Percentiles rank a stretch among this genome's conserved stretches.
phyloP scores from a whole-genome alignment of 1,140 invertebrate species.

The Bombus superbus region DNA sequence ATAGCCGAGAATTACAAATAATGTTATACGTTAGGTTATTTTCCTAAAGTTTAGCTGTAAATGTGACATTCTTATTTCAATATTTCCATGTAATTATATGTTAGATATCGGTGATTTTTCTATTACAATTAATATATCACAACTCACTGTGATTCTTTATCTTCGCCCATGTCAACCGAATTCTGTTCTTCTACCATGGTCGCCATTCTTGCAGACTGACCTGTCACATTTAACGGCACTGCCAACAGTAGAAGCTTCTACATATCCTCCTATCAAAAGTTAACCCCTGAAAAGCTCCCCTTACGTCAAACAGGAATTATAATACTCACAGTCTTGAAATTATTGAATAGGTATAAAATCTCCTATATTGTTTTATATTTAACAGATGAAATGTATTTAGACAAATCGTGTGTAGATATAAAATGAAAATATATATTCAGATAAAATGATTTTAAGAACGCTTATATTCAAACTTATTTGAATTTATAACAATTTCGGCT shows the following conservation, averaged over 20 bases:
- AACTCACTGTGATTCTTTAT: conserved; percentile 78
- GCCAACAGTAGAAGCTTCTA: conserved; percentile 16
- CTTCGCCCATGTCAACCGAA: conserved; percentile 76
- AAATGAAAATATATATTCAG: not conserved
- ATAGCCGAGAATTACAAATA: conserved; percentile 8
- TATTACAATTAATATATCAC: conserved; percentile 1
- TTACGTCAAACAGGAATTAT: no score
- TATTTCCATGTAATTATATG: not conserved
- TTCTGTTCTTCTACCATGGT: conserved; percentile 74
- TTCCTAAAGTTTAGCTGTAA: not conserved
- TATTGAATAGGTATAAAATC: conserved; percentile 3
- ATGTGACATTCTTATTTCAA: not conserved
- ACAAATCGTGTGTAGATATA: not conserved
- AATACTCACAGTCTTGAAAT: not conserved
- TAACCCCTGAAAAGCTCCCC: not conserved
- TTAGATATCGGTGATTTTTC: not conserved
- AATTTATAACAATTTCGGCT: conserved; percentile 13
- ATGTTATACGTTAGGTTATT: conserved; percentile 53
- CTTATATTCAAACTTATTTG: conserved; percentile 15
- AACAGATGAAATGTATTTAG: not conserved
- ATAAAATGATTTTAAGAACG: conserved; percentile 32
- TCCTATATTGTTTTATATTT: not conserved
- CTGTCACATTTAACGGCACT: conserved; percentile 47
- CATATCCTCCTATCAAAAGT: not conserved
- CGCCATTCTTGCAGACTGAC: conserved; percentile 73